These are phyloP conservation scores for Salpingus planirostris DNA, from an alignment of 2,888 invertebrate species.

Conservation along the genomic window DNA sequence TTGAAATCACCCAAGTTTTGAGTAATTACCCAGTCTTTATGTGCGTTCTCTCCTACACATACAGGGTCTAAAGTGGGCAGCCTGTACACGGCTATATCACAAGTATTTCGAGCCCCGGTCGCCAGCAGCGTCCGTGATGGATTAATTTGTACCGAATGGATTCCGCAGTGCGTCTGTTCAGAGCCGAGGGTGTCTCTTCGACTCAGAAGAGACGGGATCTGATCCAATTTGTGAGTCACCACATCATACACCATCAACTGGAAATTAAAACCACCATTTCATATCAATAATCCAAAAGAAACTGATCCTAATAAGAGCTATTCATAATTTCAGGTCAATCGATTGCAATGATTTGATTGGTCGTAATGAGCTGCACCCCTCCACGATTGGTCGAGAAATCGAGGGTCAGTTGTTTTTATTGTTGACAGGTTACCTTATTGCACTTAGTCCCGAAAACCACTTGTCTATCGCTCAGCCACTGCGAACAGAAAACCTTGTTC, in stretches of 20 bases:
- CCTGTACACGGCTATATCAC: slow-evolving; percentile 83
- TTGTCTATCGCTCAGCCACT: slow-evolving; percentile 92
- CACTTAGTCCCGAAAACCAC: slow-evolving; percentile 96
- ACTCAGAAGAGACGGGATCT: slow-evolving; percentile 78
- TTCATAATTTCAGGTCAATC: slow-evolving; percentile 1
- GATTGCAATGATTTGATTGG: no score
- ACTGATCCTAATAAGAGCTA: not conserved
- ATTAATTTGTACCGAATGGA: slow-evolving; percentile 90
- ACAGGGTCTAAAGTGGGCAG: slow-evolving; percentile 92
- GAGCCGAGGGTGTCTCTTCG: slow-evolving; percentile 45
- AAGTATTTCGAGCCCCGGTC: slow-evolving; percentile 85
- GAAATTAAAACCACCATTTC: slow-evolving; percentile 20
- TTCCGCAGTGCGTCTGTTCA: slow-evolving; percentile 71
- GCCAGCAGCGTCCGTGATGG: slow-evolving; percentile 84
- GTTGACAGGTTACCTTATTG: slow-evolving; percentile 64
- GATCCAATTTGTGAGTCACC: slow-evolving; percentile 73
- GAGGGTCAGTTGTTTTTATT: not conserved
- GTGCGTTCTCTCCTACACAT: slow-evolving; percentile 84
- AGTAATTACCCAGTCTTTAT: slow-evolving; percentile 78
- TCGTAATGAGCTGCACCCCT: no score
- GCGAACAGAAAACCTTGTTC: slow-evolving; percentile 91
- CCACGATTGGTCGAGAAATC: no score
- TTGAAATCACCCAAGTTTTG: no score
- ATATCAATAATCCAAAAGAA: not conserved
- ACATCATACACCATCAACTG: slow-evolving; percentile 89